Conservation (phyloP, 2,888 invertebrate species). For the Gasteruption jaculator region DNA sequence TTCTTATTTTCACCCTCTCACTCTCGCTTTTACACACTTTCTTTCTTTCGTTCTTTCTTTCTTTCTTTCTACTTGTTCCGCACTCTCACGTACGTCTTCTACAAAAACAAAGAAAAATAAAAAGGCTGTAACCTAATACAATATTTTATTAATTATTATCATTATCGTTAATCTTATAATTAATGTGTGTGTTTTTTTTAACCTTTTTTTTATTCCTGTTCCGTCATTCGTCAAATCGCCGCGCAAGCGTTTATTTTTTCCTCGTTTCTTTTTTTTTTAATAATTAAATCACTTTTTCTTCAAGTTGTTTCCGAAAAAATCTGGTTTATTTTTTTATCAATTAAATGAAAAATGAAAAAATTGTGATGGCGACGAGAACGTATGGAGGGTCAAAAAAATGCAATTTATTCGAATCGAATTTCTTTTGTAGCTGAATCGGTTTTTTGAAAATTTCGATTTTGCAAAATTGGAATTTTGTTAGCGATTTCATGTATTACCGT, state of each 20-base stretch:
- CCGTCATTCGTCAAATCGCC: conserved; percentile 28
- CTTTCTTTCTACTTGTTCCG: conserved; percentile 16
- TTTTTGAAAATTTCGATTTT: no score
- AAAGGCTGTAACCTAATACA: conserved; percentile 36
- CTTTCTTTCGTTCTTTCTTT: conserved; percentile 7
- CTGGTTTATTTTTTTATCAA: no score
- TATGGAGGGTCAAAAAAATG: no score
- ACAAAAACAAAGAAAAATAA: conserved; percentile 28
- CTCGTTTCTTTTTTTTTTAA: conserved; percentile 17
- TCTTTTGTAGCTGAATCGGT: no score
- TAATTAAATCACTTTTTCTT: no score
- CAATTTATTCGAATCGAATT: no score
- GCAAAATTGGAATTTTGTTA: no score
- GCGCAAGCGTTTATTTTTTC: conserved; percentile 20
- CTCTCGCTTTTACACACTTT: conserved; percentile 5
- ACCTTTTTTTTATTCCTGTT: conserved; percentile 15
- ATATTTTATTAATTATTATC: conserved; percentile 30
- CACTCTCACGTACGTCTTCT: conserved; percentile 23
- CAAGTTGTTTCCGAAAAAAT: no score
- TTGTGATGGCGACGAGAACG: no score
- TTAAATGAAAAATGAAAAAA: no score
- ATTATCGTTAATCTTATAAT: conserved; percentile 29
- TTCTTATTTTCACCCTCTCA: conserved; percentile 3
- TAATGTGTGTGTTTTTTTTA: conserved; percentile 24
- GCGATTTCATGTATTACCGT: no score